These are phyloP conservation scores for Neogale vison DNA, from an alignment of 2,113 vertebrate genomes.

Conservation along the genomic window DNA sequence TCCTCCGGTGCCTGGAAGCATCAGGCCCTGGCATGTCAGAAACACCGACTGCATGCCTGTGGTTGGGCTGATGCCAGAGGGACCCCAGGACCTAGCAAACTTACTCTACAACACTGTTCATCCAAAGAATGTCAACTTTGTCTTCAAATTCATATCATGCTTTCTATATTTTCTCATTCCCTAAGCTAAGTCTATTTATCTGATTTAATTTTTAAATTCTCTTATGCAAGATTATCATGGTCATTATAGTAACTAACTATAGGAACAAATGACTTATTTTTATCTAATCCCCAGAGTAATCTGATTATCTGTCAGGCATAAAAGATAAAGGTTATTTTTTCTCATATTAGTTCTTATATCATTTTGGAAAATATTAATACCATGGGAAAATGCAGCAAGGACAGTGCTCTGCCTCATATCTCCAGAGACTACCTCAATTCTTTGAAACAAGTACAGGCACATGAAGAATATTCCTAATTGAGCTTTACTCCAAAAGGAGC, in stretches of 20 bases:
- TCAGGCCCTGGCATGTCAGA: background rate
- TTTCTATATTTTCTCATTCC: background rate
- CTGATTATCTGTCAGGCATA: conserved; percentile 36
- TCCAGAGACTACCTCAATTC: background rate
- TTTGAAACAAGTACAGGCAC: background rate
- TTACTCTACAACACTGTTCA: rapidly evolving
- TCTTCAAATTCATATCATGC: background rate
- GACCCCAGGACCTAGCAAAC: background rate
- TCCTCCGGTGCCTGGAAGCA: background rate
- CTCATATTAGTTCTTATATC: background rate
- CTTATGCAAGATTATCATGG: conserved; percentile 21
- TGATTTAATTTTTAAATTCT: conserved; percentile 32
- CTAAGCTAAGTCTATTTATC: background rate
- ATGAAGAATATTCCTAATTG: background rate
- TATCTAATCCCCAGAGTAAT: conserved; percentile 36
- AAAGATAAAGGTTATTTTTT: conserved; percentile 19
- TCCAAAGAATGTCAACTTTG: background rate
- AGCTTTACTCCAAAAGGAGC: background rate
- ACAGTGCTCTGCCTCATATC: background rate
- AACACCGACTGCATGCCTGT: rapidly evolving
- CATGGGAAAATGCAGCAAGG: background rate
- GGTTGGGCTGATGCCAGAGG: too few species aligned
- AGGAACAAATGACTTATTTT: conserved; percentile 53
- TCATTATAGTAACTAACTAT: conserved; percentile 47
- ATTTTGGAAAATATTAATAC: background rate